phyloP scores from a whole-genome alignment of 2,113 vertebrate species.

The Neogale vison region DNA sequence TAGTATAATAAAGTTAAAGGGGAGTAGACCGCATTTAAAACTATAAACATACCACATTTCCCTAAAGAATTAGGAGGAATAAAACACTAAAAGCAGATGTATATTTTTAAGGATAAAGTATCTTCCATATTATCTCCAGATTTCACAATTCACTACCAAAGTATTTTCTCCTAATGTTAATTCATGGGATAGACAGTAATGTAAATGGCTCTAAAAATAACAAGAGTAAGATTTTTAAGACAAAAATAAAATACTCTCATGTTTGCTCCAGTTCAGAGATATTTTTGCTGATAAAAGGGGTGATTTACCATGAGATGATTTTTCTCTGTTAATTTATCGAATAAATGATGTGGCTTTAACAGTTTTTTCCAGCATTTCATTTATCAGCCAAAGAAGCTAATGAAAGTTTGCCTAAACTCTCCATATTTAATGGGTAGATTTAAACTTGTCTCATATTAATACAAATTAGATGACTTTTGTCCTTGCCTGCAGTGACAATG shows the following conservation, averaged over 20 bases:
- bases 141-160: conserved; percentile 33
- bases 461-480: conserved; percentile 81
- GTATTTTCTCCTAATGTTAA: conserved; percentile 29
- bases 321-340: conserved; percentile 79
- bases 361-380: conserved; percentile 74
- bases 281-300: conserved; percentile 56
- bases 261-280: conserved; percentile 58
- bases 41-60: not conserved
- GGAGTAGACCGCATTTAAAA: conserved; percentile 14
- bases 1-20: conserved; percentile 23
- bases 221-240: conserved; percentile 54
- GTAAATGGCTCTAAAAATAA: not conserved
- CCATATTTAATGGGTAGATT: conserved; percentile 73
- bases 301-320: conserved; percentile 66
- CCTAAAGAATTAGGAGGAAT: not conserved
- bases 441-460: conserved; percentile 78
- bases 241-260: conserved; percentile 22
- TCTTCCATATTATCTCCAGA: conserved; percentile 46
- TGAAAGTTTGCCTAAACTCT: conserved; percentile 78
- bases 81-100: conserved; percentile 41
- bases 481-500: conserved; percentile 81
- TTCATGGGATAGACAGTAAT: not conserved
- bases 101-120: not conserved
- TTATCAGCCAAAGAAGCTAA: conserved; percentile 70
- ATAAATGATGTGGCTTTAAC: conserved; percentile 75